phyloP scores from a whole-genome alignment of 1,140 invertebrate genomes.

The Cephus cinctus region DNA sequence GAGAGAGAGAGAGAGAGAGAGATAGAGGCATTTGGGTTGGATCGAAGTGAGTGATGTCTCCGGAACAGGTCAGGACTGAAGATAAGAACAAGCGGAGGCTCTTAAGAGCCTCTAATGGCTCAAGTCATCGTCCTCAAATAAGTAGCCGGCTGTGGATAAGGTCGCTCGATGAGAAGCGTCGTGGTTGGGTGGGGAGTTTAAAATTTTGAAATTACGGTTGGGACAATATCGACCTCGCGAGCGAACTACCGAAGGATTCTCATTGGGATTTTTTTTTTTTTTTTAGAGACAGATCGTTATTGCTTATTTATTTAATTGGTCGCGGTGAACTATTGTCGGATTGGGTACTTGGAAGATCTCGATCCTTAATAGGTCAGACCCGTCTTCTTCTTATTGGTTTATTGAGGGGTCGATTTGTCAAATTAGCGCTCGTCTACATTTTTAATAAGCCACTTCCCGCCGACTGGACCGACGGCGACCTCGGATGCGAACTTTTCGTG shows the following conservation, averaged over 20 bases:
- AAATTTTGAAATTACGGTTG: too few relatives aligned
- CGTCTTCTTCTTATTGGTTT: slow-evolving; percentile 17
- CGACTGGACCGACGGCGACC: too few relatives aligned
- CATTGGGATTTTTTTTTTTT: too few relatives aligned
- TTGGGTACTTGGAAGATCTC: slow-evolving; percentile 5
- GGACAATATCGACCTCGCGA: too few relatives aligned
- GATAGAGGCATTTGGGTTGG: too few relatives aligned
- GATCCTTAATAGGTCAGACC: slow-evolving; percentile 18
- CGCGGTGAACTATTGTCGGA: too few relatives aligned
- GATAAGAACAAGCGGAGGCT: slow-evolving; percentile 20
- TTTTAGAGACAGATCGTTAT: slow-evolving; percentile 5
- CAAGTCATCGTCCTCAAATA: slow-evolving; percentile 16
- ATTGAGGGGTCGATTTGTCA: slow-evolving; percentile 17
- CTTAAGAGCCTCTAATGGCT: slow-evolving; percentile 26
- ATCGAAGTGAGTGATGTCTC: not conserved
- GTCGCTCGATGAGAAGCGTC: too few relatives aligned
- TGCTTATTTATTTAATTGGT: slow-evolving; percentile 13
- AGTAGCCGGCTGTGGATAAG: too few relatives aligned
- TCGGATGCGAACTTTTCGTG: too few relatives aligned
- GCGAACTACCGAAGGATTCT: too few relatives aligned
- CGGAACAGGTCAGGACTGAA: not conserved
- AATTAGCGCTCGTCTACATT: slow-evolving; percentile 4
- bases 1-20: too few relatives aligned
- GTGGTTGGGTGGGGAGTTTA: too few relatives aligned
- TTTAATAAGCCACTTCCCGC: slow-evolving; percentile 14